phyloP scores from a whole-genome alignment of 2,797 vertebrate species.

The Octomys mimax region DNA sequence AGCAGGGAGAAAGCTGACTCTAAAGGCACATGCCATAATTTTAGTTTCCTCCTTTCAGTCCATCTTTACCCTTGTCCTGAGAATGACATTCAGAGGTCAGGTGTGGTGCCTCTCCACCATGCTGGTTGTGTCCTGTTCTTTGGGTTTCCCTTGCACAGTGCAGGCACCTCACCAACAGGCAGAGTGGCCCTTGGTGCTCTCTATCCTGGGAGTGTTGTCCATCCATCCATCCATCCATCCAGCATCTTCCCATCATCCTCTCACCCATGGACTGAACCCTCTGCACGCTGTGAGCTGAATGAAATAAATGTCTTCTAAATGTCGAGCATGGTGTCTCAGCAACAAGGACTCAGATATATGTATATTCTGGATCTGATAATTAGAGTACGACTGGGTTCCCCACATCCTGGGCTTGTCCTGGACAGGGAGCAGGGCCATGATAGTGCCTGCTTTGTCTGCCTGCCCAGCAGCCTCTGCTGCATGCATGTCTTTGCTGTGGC shows the following conservation, averaged over 20 bases:
- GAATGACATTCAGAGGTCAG: neutral
- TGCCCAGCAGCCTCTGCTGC: too few species aligned
- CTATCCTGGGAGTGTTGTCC: neutral
- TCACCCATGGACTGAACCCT: neutral
- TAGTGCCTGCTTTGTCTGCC: neutral
- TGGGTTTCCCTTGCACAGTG: fast-evolving
- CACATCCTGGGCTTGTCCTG: neutral
- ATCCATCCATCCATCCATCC: neutral
- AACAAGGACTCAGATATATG: neutral
- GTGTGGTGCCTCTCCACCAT: fast-evolving
- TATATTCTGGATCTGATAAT: neutral
- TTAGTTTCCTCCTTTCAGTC: neutral
- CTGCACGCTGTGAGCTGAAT: neutral
- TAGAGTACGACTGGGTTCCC: neutral
- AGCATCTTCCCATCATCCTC: neutral
- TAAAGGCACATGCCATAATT: neutral
- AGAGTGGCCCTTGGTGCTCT: neutral
- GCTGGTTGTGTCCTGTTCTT: neutral
- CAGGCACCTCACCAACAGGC: neutral
- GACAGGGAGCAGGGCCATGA: fast-evolving
- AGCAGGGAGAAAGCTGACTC: neutral
- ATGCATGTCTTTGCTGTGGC: neutral
- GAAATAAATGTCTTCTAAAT: neutral
- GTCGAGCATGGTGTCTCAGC: neutral
- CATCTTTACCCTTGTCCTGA: neutral